Percentiles rank a stretch among this genome's conserved stretches.
Evolutionary conservation across 1,140 invertebrate species (phyloP).

Genomic region (Pentalonia nigronervosa): DNA sequence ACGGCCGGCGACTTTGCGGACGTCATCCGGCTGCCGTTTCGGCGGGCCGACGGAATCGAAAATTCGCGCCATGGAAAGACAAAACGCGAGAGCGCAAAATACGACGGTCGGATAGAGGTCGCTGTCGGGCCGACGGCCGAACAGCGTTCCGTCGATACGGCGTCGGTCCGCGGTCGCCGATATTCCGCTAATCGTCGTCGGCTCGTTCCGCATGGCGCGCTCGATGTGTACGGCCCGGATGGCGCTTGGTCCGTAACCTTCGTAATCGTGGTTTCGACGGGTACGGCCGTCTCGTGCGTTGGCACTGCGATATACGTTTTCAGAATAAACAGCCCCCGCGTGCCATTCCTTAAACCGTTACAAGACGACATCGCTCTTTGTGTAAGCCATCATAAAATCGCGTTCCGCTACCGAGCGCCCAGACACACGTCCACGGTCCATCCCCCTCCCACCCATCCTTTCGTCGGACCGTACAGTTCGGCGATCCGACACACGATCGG

Average conservation of each 20-base stretch:
- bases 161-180: not conserved
- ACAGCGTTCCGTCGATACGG: slow-evolving; percentile 16
- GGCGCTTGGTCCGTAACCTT: too few relatives aligned
- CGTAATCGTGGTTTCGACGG: too few relatives aligned
- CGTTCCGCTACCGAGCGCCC: not conserved
- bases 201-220: too few relatives aligned
- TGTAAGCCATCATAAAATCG: not conserved
- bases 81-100: not conserved
- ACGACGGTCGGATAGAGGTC: not conserved
- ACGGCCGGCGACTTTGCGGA: not conserved
- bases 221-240: too few relatives aligned
- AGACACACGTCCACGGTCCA: too few relatives aligned
- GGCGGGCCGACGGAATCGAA: not conserved
- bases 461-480: too few relatives aligned
- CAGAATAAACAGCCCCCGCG: too few relatives aligned
- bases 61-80: not conserved
- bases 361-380: too few relatives aligned
- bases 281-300: too few relatives aligned
- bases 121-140: not conserved
- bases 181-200: not conserved
- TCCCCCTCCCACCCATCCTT: not conserved
- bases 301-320: too few relatives aligned
- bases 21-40: not conserved
- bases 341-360: too few relatives aligned
- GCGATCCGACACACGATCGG: too few relatives aligned